phyloP scores from a whole-genome alignment of 2,113 vertebrate genomes.

The Baryphthengus martii region DNA sequence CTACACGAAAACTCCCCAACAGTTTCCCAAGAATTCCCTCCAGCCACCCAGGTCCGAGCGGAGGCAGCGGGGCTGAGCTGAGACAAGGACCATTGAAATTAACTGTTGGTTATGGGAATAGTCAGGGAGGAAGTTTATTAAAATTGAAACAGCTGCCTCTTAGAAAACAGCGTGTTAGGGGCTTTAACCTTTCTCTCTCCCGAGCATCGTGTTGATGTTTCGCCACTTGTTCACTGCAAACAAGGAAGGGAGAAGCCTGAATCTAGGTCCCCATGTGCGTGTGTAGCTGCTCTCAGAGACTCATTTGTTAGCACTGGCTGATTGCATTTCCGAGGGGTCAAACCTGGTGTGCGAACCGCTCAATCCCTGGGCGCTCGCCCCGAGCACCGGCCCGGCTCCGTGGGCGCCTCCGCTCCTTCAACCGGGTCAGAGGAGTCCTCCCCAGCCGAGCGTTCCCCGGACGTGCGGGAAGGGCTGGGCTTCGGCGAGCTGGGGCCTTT shows the following conservation, averaged over 20 bases:
- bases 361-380: not conserved
- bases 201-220: not conserved
- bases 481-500: not conserved
- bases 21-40: not conserved
- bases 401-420: not conserved
- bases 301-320: not conserved
- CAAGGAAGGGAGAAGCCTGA: not conserved
- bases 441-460: not conserved
- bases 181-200: not conserved
- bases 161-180: not conserved
- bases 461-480: not conserved
- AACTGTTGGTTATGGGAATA: not conserved
- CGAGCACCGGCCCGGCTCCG: not conserved
- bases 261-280: not conserved
- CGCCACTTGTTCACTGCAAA: not conserved
- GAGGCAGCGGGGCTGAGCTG: not conserved
- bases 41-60: not conserved
- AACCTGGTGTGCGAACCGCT: not conserved
- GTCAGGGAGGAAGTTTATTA: not conserved
- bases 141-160: not conserved
- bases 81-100: accelerated
- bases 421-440: not conserved
- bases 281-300: not conserved
- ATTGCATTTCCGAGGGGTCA: not conserved
- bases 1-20: not conserved